Conservation (phyloP, 1,140 invertebrate genomes). For the Chelonus insularis region DNA sequence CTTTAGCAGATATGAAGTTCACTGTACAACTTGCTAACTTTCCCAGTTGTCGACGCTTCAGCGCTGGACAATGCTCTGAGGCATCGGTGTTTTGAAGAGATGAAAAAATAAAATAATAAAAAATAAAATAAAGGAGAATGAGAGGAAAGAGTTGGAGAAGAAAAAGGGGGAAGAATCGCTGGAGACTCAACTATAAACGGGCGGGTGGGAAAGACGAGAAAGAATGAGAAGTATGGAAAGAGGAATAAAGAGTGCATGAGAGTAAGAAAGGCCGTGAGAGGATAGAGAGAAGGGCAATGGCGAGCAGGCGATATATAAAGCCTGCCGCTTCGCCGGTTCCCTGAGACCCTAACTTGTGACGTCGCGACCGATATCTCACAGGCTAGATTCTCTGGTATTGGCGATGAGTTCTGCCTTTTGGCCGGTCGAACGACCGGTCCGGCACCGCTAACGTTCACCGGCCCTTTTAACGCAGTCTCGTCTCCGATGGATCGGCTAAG, state of each 20-base stretch:
- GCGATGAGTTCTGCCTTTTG: constrained; percentile 60
- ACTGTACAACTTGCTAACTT: constrained; percentile 80
- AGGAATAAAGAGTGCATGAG: constrained; percentile 15
- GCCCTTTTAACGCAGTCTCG: constrained; percentile 20
- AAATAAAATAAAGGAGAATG: neutral
- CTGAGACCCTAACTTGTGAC: constrained; percentile 79
- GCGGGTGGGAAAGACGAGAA: neutral
- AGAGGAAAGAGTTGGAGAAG: neutral
- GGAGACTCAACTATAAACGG: neutral
- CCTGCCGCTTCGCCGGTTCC: constrained; percentile 67
- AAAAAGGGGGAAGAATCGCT: neutral
- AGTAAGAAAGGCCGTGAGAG: constrained; percentile 23
- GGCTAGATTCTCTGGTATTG: constrained; percentile 74
- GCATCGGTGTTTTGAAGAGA: too few relatives aligned
- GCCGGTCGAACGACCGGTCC: neutral
- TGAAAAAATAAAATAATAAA: neutral
- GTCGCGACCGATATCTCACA: constrained; percentile 68
- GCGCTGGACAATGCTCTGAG: constrained; percentile 41
- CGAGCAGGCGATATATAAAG: constrained; percentile 52
- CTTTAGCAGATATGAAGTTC: constrained; percentile 64
- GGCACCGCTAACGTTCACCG: constrained; percentile 18
- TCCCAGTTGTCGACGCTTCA: constrained; percentile 62
- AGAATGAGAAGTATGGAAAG: neutral
- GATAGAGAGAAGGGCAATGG: constrained; percentile 40
- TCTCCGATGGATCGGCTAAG: constrained; percentile 16